Evolutionary conservation across 2,888 invertebrate species (phyloP).

Genomic region (Herminia tarsipennalis): DNA sequence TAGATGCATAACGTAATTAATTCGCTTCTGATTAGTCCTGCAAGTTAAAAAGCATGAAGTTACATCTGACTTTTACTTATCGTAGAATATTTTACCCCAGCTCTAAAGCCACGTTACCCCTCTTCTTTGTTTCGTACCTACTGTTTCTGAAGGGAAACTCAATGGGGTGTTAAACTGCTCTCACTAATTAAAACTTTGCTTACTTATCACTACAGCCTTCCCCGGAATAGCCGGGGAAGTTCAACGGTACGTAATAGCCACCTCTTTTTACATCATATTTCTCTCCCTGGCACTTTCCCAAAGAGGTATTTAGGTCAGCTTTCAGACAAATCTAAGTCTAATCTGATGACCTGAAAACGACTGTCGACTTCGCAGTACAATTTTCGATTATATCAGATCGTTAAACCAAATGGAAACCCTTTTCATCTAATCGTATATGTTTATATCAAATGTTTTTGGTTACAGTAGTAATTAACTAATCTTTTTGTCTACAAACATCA

Average conservation of each 20-base stretch:
- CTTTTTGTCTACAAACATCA: too few species aligned
- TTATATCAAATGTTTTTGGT: too few species aligned
- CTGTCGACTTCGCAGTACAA: neutral
- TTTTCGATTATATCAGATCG: neutral
- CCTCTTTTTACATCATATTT: conserved; percentile 5
- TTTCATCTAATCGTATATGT: too few species aligned
- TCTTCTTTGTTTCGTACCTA: conserved; percentile 2
- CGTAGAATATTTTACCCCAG: too few species aligned
- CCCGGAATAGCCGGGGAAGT: conserved; percentile 13
- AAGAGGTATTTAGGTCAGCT: conserved; percentile 1
- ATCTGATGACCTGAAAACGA: conserved; percentile 1
- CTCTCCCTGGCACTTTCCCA: neutral
- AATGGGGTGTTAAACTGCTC: conserved; percentile 17
- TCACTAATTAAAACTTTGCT: conserved; percentile 36
- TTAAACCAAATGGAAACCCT: too few species aligned
- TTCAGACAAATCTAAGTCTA: conserved; percentile 4
- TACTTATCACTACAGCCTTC: conserved; percentile 30
- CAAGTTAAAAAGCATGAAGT: too few species aligned
- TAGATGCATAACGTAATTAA: too few species aligned
- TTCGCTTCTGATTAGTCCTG: too few species aligned
- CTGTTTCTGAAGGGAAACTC: conserved; percentile 7
- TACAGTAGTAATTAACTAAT: too few species aligned
- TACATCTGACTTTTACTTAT: too few species aligned
- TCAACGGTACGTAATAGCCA: conserved; percentile 13
- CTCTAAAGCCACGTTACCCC: neutral